These are phyloP conservation scores for Nerophis lumbriciformis DNA, from an alignment of 2,113 vertebrate species.

Conservation along the genomic window DNA sequence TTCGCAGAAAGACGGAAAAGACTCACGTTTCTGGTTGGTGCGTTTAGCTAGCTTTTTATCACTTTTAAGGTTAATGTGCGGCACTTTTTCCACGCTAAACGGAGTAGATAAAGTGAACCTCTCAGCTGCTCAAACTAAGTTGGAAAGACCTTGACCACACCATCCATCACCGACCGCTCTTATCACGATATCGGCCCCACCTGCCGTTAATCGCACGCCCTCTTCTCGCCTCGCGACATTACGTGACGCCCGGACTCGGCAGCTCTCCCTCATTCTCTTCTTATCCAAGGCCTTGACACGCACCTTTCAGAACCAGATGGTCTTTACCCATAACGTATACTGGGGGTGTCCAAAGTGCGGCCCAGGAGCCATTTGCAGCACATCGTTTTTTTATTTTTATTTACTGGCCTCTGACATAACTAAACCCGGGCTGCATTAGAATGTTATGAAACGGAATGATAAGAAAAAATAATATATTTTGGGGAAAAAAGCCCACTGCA, in stretches of 20 bases:
- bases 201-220: slow-evolving; percentile 53
- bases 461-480: too few species aligned
- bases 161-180: slow-evolving; percentile 27
- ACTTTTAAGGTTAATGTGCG: too few species aligned
- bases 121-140: slow-evolving; percentile 54
- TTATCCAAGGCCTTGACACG: slow-evolving; percentile 52
- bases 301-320: slow-evolving; percentile 38
- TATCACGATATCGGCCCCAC: slow-evolving; percentile 49
- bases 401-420: too few species aligned
- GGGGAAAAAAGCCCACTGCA: too few species aligned
- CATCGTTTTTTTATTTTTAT: too few species aligned
- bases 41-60: too few species aligned
- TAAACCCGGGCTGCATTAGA: too few species aligned
- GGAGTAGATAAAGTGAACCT: slow-evolving; percentile 27
- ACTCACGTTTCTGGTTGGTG: too few species aligned
- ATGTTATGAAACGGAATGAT: too few species aligned
- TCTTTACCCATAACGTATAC: slow-evolving; percentile 6
- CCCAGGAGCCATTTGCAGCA: too few species aligned
- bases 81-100: too few species aligned
- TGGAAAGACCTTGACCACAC: slow-evolving; percentile 39
- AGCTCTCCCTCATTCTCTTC: neutral
- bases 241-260: neutral
- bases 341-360: neutral
- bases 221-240: neutral
- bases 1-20: too few species aligned